Evolutionary conservation across 1,140 invertebrate genomes (phyloP), one percentile per base, ranked within the genome.

Genomic region (Drosophila lacertosa): DNA sequence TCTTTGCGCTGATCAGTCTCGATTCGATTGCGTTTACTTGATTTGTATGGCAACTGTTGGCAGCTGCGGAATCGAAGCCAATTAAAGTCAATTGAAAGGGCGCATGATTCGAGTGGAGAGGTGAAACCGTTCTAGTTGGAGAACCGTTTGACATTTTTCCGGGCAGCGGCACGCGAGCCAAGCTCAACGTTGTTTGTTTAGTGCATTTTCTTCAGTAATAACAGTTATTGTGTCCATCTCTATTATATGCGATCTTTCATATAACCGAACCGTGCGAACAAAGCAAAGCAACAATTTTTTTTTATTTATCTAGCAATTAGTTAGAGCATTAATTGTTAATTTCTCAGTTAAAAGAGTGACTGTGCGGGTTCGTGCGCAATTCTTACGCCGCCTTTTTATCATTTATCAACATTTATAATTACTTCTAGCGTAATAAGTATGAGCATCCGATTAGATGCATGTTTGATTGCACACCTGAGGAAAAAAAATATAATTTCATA

Each of bases 41-140:
- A 42, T 16, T 24, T 40, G 6, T 39, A 22, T 54, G 2, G 37
- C 13, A 32, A 32, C 16, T 57, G 53, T 65, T 65, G 51, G 51
- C 15, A 55, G 51, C 39, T 67, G 72, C 45, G 50, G 50, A 86
- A 70, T 84, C 32, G 20, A 45, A 42, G 29, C 37, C 81, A 86
- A 86, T 86, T 86, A 88, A 40, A 74, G 55, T 57, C 82, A 86
- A 86, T 84, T 86, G 54, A 77, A 88, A 81, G 65, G 75, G 75
- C 54, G 66, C 53, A 9, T 45, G 51, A 1, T 26, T 26, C 16
- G 16, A 59, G 10, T 40, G 24, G 24, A 20, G 16, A 59, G 10
- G 26, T 18, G 24, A 20, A 75, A 62, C 47, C 26, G 39, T 24
- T 62, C 37, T 55, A 39, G 18, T 45, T 26, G n/a, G 20, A 50